Evolutionary conservation across 2,888 invertebrate genomes (phyloP).

Genomic region (Aphodius sticticus): DNA sequence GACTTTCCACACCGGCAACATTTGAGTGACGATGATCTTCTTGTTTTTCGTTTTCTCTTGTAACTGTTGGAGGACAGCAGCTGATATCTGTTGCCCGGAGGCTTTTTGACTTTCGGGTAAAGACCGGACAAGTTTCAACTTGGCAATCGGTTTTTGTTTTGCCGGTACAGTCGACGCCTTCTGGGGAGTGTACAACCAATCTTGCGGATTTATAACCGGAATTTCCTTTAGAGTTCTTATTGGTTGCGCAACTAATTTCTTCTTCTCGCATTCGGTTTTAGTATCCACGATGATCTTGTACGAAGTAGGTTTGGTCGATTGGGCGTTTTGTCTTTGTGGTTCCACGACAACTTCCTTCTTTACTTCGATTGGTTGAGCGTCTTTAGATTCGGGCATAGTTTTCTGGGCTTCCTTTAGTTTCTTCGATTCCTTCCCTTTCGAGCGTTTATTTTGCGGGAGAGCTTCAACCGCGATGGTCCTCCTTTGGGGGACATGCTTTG

Average conservation of each 20-base stretch:
- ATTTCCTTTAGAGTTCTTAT: slow-evolving; percentile 27
- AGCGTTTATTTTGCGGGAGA: slow-evolving; percentile 5
- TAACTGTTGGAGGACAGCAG: neutral
- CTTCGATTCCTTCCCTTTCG: slow-evolving; percentile 12
- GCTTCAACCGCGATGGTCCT: neutral
- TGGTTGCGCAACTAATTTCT: neutral
- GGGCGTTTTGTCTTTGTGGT: too few relatives aligned
- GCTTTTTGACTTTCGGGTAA: neutral
- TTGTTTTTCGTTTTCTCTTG: slow-evolving; percentile 34
- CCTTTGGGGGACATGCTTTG: neutral
- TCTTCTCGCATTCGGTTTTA: neutral
- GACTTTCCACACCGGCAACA: neutral
- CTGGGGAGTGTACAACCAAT: neutral
- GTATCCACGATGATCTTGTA: neutral
- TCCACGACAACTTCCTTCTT: neutral
- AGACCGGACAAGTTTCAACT: neutral
- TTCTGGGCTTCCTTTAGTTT: slow-evolving; percentile 13
- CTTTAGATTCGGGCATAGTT: neutral
- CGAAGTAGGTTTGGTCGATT: neutral
- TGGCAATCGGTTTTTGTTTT: neutral
- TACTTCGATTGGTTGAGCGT: neutral
- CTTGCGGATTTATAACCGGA: slow-evolving; percentile 7
- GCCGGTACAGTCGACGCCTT: neutral
- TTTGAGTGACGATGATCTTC: slow-evolving; percentile 55
- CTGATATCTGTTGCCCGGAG: neutral